phyloP scores from a whole-genome alignment of 2,113 vertebrate genomes.

The Campylomormyrus tamandua region DNA sequence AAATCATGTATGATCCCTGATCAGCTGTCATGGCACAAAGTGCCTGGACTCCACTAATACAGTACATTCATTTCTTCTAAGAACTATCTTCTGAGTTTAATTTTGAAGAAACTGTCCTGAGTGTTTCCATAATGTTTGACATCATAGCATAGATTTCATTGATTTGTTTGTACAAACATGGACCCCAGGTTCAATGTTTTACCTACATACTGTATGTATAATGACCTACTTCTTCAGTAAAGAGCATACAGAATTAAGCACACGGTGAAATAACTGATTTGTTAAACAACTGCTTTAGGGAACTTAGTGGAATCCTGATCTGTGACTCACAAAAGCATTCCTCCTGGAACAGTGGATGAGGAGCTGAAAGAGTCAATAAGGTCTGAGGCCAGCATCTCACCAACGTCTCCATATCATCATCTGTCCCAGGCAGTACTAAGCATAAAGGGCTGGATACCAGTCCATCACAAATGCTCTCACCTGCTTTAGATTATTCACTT shows the following conservation, averaged over 20 bases:
- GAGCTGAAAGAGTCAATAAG: neutral
- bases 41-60: neutral
- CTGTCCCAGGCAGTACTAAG: neutral
- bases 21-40: neutral
- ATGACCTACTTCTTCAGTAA: neutral
- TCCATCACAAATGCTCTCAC: neutral
- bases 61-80: neutral
- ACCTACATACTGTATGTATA: neutral
- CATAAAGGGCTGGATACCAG: neutral
- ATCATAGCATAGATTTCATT: neutral
- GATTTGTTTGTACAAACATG: neutral
- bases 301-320: neutral
- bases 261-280: neutral
- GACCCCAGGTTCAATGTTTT: neutral
- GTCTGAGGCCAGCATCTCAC: neutral
- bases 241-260: neutral
- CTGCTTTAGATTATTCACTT: neutral
- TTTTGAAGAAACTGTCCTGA: neutral
- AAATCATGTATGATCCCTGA: neutral
- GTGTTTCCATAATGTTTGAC: neutral
- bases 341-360: neutral
- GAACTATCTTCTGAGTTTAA: neutral
- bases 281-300: neutral
- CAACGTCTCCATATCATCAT: neutral
- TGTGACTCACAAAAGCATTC: neutral